phyloP scores from a whole-genome alignment of 2,888 invertebrate species.

The Chaetoderma sp. region DNA sequence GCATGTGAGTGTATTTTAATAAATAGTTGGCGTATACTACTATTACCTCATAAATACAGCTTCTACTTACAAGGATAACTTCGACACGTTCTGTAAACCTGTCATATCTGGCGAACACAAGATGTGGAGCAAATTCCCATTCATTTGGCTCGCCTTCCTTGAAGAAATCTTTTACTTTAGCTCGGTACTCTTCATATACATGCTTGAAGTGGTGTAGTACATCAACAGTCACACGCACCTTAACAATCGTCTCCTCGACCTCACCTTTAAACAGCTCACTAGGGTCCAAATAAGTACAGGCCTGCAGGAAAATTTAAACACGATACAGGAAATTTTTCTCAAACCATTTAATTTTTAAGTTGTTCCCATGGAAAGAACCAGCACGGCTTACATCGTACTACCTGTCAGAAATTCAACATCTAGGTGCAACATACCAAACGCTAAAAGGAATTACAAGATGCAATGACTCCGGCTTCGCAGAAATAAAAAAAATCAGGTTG shows the following conservation, averaged over 20 bases:
- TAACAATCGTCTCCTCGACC: slow-evolving; percentile 90
- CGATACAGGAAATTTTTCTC: not conserved
- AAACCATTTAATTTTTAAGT: not conserved
- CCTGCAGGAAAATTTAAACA: slow-evolving; percentile 72
- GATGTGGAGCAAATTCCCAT: slow-evolving; percentile 69
- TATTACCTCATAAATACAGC: too few relatives aligned
- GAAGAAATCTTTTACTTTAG: slow-evolving; percentile 67
- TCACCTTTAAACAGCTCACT: slow-evolving; percentile 94
- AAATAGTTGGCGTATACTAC: too few relatives aligned
- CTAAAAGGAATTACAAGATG: too few relatives aligned
- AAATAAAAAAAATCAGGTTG: too few relatives aligned
- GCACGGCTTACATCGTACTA: too few relatives aligned
- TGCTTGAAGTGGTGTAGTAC: slow-evolving; percentile 61
- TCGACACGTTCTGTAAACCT: slow-evolving; percentile 65
- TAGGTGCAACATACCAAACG: too few relatives aligned
- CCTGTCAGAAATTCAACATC: too few relatives aligned
- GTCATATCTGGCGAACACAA: slow-evolving; percentile 69
- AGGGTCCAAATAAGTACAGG: slow-evolving; percentile 89
- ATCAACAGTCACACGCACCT: slow-evolving; percentile 73
- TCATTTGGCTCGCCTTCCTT: slow-evolving; percentile 59
- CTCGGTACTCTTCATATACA: slow-evolving; percentile 65
- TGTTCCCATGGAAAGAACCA: too few relatives aligned
- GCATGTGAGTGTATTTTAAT: too few relatives aligned
- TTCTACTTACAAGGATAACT: slow-evolving; percentile 60
- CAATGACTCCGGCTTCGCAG: too few relatives aligned